A percentile compares a stretch with the other conserved stretches of the same genome.
Conservation (phyloP, 2,888 invertebrate genomes). For the Aethes cnicana region DNA sequence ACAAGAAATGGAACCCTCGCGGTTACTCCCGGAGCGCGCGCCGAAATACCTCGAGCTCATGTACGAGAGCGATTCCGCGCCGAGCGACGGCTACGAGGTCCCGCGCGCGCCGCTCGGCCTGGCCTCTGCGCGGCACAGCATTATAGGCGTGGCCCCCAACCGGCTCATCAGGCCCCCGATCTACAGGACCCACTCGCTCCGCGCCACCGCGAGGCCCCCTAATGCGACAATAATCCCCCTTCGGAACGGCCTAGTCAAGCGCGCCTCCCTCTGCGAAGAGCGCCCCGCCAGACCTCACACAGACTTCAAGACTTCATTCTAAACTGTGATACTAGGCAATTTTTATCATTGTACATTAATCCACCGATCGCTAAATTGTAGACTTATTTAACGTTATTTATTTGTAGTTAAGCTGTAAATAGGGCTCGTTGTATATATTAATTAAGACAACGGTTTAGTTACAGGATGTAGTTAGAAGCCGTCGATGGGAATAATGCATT, state of each 20-base stretch:
- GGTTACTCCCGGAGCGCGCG: constrained; percentile 59
- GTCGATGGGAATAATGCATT: constrained; percentile 56
- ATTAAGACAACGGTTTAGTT: constrained; percentile 41
- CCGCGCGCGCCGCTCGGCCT: constrained; percentile 70
- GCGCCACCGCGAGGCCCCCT: constrained; percentile 57
- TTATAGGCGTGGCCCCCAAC: constrained; percentile 69
- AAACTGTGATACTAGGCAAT: constrained; percentile 71
- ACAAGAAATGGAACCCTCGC: constrained; percentile 70
- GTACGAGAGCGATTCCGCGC: constrained; percentile 81
- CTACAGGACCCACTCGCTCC: constrained; percentile 61
- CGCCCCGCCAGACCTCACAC: no score
- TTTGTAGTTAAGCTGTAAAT: constrained; percentile 66
- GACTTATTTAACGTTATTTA: constrained; percentile 66
- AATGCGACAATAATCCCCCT: constrained; percentile 73
- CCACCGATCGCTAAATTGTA: constrained; percentile 62
- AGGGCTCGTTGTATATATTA: constrained; percentile 67
- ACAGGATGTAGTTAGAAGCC: constrained; percentile 39
- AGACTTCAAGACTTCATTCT: constrained; percentile 76
- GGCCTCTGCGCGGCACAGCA: constrained; percentile 65
- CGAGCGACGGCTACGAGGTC: constrained; percentile 85
- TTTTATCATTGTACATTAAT: constrained; percentile 49
- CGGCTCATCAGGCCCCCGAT: constrained; percentile 61
- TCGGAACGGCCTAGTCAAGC: constrained; percentile 60
- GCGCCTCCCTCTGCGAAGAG: constrained; percentile 68
- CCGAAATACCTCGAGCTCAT: constrained; percentile 87